Conservation (phyloP, 2,113 vertebrate species). For the Scartelaos histophorus region DNA sequence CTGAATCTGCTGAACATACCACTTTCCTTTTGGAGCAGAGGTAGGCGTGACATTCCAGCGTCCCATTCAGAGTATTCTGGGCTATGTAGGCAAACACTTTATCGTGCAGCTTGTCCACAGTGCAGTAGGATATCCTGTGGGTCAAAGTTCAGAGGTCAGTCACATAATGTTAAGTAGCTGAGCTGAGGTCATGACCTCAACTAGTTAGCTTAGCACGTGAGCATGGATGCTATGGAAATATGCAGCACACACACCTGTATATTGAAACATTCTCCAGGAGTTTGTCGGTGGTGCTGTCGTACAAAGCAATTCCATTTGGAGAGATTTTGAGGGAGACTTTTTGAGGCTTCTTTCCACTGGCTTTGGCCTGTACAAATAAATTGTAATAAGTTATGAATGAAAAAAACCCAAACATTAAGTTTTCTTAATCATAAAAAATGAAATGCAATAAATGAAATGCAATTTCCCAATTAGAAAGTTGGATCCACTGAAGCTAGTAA, state of each 20-base stretch:
- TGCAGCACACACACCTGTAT: conserved; percentile 81
- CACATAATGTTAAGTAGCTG: background rate
- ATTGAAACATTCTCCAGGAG: conserved; percentile 91
- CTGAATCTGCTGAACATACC: conserved; percentile 75
- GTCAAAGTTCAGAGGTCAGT: conserved; percentile 27
- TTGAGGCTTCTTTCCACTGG: conserved; percentile 88
- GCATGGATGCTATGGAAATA: background rate
- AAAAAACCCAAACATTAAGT: background rate
- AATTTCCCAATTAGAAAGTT: too few species aligned
- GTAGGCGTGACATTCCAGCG: conserved; percentile 91
- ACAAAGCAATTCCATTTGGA: conserved; percentile 85
- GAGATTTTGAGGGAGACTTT: conserved; percentile 90
- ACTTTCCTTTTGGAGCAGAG: conserved; percentile 91
- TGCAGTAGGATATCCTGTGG: conserved; percentile 94
- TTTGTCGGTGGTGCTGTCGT: conserved; percentile 78
- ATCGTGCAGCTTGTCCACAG: conserved; percentile 89
- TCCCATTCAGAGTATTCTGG: conserved; percentile 89
- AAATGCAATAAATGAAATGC: too few species aligned
- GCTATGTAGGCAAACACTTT: conserved; percentile 95
- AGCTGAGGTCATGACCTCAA: background rate
- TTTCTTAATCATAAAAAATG: too few species aligned
- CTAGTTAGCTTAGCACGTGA: background rate
- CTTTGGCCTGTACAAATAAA: conserved; percentile 82
- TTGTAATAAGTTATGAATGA: too few species aligned
- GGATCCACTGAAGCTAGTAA: too few species aligned